These are phyloP conservation scores for Hylaeus volcanicus DNA, from an alignment of 1,140 invertebrate species.

Conservation along the genomic window DNA sequence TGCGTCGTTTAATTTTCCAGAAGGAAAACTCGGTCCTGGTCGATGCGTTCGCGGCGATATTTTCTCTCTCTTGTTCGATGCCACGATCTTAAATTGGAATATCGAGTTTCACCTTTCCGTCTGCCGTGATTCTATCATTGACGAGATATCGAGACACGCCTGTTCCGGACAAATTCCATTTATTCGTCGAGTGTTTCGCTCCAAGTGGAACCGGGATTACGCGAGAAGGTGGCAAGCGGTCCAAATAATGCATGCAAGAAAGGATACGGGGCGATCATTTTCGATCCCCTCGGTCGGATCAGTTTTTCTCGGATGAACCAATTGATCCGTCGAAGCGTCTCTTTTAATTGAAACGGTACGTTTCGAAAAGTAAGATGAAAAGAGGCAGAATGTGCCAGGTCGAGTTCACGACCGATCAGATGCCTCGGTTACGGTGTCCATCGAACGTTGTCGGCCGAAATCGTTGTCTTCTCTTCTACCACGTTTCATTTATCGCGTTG, in stretches of 20 bases:
- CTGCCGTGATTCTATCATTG: neutral
- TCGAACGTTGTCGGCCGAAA: no score
- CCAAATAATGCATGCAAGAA: neutral
- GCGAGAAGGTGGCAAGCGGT: neutral
- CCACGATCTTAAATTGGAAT: neutral
- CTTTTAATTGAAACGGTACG: no score
- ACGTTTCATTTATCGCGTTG: neutral
- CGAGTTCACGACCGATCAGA: no score
- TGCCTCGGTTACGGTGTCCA: no score
- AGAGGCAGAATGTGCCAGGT: no score
- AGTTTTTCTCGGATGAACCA: no score
- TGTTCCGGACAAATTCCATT: slow-evolving; percentile 1
- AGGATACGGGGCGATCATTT: neutral
- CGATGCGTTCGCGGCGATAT: neutral
- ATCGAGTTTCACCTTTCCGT: slow-evolving; percentile 1
- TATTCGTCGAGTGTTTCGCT: neutral
- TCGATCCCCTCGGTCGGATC: no score
- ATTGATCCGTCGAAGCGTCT: no score
- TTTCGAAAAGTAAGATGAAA: no score
- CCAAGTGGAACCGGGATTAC: neutral
- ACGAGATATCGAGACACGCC: neutral
- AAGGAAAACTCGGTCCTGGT: neutral
- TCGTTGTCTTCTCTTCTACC: no score
- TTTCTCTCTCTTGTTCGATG: neutral
- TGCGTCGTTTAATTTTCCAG: neutral